Base-by-base conservation (phyloP, 2,797 vertebrate species). In the Poeciliopsis presidionis region DNA sequence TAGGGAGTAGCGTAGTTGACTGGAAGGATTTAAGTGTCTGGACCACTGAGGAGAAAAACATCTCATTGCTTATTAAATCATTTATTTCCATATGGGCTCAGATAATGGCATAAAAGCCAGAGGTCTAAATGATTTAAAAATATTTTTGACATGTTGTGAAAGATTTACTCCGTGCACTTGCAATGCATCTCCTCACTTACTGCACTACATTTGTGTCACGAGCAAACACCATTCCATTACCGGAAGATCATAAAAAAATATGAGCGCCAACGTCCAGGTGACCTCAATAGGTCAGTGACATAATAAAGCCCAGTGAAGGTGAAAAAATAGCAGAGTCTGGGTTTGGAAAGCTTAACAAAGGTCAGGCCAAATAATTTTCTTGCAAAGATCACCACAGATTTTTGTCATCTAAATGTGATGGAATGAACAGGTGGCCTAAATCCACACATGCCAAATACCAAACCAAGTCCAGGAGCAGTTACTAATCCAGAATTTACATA, bases 51-150 rank as follows among this genome's bases (percentile, higher is more conserved):
- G 78, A 87, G 74, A 82, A 87, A 85, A 89, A 80, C 80, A 81
- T 82, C 75, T 87, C 76, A 78, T 84, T 61, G 41, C 71, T 86
- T 83, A 59, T 55, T 94, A 78, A 93, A 93, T 91, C 74, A 93
- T 94, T 89, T 74, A 92, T 86, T 77, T 79, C 39, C 79, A 86
- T 77, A 84, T 91, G 82, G 85, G 86, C 86, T 83, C 73, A 76
- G 75, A 84, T 88, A 88, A 89, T 87, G 81, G 88, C 75, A 83
- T 89, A 80, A 90, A 91, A 91, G 84, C 78, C 81, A 77, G 74
- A 4, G 25, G 69, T 80, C 75, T 91, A 84, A 94, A 94, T 93
- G 77, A 92, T 93, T 91, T 81, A 90, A 82, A 73, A 77, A 80
- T 77, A 73, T 83, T 89, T 55, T 86, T 81, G 79, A 85, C 77